A percentile compares a stretch with the other conserved stretches of the same genome.
Conservation (phyloP, 2,888 invertebrate species). For the Tricholauxania praeusta region DNA sequence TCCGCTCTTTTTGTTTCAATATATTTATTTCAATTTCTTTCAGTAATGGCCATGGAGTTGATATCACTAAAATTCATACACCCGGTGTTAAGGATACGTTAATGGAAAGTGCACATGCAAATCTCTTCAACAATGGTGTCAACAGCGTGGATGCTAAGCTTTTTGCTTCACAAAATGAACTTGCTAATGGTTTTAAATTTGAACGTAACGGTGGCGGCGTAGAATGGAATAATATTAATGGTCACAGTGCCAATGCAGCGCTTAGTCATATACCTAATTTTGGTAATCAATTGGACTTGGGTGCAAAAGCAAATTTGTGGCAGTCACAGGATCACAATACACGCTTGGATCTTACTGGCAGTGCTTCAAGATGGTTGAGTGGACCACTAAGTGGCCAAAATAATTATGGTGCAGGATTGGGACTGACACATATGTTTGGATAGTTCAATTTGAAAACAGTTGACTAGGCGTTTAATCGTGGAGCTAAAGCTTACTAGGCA, state of each 20-base stretch:
- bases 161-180: slow-evolving; percentile 58
- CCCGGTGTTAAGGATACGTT: slow-evolving; percentile 49
- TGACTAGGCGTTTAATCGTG: no score
- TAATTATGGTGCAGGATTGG: slow-evolving; percentile 54
- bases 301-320: slow-evolving; percentile 54
- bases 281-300: slow-evolving; percentile 54
- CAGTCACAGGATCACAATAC: slow-evolving; percentile 53
- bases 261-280: slow-evolving; percentile 58
- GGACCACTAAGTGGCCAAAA: slow-evolving; percentile 44
- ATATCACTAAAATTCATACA: slow-evolving; percentile 43
- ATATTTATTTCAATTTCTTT: not conserved
- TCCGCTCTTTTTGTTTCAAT: not conserved
- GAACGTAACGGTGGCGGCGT: slow-evolving; percentile 59
- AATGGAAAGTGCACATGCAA: slow-evolving; percentile 46
- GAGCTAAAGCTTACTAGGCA: no score
- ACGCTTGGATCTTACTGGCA: slow-evolving; percentile 52
- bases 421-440: slow-evolving; percentile 54
- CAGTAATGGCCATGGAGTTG: slow-evolving; percentile 47
- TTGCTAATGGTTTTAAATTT: slow-evolving; percentile 60
- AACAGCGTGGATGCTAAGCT: slow-evolving; percentile 59
- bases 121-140: slow-evolving; percentile 54
- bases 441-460: not conserved
- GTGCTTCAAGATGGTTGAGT: slow-evolving; percentile 52
- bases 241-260: slow-evolving; percentile 54
- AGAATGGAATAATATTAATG: slow-evolving; percentile 57